phyloP scores from a whole-genome alignment of 1,140 invertebrate genomes.

The Rhopalosiphum padi region DNA sequence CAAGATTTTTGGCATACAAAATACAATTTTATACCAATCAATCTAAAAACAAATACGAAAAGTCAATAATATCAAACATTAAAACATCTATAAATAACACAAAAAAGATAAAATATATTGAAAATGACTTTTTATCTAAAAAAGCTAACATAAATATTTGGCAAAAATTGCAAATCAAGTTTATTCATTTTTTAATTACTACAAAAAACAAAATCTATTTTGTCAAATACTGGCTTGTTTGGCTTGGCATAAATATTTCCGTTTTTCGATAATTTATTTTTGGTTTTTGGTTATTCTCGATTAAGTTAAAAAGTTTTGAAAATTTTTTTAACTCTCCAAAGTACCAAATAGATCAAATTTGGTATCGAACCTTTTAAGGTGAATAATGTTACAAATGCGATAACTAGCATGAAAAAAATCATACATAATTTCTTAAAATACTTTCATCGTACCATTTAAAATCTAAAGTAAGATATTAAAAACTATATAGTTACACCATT shows the following conservation, averaged over 20 bases:
- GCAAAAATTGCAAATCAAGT: not conserved
- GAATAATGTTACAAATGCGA: too few relatives aligned
- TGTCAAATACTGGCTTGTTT: not conserved
- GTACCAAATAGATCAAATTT: not conserved
- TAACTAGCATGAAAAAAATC: too few relatives aligned
- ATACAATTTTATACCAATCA: not conserved
- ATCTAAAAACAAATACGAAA: not conserved
- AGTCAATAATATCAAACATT: not conserved
- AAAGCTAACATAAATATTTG: not conserved
- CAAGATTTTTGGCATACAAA: not conserved
- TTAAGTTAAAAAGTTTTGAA: not conserved
- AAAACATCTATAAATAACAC: not conserved
- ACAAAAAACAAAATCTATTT: not conserved
- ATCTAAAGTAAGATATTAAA: too few relatives aligned
- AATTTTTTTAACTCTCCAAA: not conserved
- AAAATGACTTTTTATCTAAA: not conserved
- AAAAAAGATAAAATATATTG: not conserved
- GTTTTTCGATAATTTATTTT: not conserved
- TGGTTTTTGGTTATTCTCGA: not conserved
- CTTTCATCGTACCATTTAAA: too few relatives aligned
- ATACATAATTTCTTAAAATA: too few relatives aligned
- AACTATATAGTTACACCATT: too few relatives aligned
- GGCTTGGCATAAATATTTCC: not conserved
- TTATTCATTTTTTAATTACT: not conserved
- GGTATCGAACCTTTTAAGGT: too few relatives aligned